Conservation (phyloP, 2,113 vertebrate species). For the Galeopterus variegatus region DNA sequence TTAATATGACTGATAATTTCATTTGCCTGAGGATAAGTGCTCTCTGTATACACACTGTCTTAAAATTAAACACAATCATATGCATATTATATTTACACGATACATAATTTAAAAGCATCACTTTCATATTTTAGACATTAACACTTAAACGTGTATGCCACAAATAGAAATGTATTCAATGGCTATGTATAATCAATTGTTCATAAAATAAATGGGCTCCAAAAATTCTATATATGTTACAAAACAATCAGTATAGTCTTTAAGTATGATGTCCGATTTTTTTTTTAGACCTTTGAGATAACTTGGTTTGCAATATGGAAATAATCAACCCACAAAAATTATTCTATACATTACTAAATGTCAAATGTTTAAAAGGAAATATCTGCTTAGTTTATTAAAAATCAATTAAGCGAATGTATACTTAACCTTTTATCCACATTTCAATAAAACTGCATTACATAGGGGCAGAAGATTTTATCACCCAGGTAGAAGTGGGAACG, state of each 20-base stretch:
- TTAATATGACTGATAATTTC: neutral
- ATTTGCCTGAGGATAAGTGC: neutral
- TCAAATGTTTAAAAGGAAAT: conserved; percentile 45
- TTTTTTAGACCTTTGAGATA: neutral
- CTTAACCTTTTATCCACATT: conserved; percentile 59
- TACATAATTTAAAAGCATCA: neutral
- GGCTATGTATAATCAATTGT: neutral
- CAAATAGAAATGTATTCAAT: neutral
- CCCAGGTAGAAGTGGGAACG: neutral
- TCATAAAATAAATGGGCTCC: neutral
- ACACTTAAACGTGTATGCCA: neutral
- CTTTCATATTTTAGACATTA: neutral
- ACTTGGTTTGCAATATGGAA: neutral
- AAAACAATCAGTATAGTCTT: neutral
- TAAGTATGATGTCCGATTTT: neutral
- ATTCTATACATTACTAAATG: conserved; percentile 43
- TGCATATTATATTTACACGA: neutral
- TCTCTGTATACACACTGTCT: neutral
- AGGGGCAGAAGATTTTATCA: conserved; percentile 15
- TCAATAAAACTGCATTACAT: conserved; percentile 1
- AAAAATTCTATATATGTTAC: neutral
- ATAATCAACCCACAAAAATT: neutral
- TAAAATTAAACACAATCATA: neutral
- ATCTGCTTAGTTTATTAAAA: conserved; percentile 60
- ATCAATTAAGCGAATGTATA: conserved; percentile 64